Conservation (phyloP, 2,888 invertebrate genomes). For the Rhyacophila evoluta region DNA sequence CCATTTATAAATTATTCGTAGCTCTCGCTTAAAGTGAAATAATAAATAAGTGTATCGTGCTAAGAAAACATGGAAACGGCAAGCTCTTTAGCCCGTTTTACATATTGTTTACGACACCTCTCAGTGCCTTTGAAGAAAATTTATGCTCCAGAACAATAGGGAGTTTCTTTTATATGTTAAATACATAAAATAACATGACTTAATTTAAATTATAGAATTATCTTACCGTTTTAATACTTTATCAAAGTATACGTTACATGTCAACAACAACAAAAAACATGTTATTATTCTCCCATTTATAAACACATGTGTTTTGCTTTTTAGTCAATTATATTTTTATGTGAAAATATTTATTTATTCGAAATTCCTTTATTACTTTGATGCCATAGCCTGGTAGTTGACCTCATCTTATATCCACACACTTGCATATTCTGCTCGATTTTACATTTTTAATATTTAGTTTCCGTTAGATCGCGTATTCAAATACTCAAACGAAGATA, state of each 20-base stretch:
- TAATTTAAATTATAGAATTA: not conserved
- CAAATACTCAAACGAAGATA: no score
- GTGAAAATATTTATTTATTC: no score
- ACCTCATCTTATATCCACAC: no score
- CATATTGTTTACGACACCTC: not conserved
- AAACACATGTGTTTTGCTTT: no score
- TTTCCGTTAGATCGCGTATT: no score
- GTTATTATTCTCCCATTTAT: no score
- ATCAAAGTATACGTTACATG: not conserved
- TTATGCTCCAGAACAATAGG: not conserved
- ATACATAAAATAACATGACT: not conserved
- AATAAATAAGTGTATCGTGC: not conserved
- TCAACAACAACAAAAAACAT: not conserved
- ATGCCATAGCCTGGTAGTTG: no score
- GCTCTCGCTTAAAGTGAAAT: not conserved
- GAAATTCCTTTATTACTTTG: no score
- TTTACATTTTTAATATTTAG: no score
- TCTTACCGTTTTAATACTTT: not conserved
- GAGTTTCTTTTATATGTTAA: not conserved
- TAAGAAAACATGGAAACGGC: not conserved
- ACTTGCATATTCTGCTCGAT: no score
- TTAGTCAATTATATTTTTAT: no score
- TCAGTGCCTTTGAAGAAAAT: not conserved
- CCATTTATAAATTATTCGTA: not conserved
- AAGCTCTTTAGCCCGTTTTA: not conserved